Evolutionary conservation across 2,797 vertebrate species (phyloP).

Genomic region (Parambassis ranga): DNA sequence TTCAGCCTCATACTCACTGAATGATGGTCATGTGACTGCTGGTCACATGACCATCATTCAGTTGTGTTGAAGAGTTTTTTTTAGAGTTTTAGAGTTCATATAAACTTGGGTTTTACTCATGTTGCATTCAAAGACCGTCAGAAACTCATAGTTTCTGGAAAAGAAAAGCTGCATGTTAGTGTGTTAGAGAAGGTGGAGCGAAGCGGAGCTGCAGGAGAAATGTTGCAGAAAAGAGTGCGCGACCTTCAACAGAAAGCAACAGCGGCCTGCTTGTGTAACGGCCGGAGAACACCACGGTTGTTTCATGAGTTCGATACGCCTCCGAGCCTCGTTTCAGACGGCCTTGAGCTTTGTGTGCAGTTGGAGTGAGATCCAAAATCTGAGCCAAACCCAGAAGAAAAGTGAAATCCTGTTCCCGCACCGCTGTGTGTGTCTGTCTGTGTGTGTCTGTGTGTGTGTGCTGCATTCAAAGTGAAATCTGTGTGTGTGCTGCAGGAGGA

Average conservation of each 20-base stretch:
- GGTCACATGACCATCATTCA: no score
- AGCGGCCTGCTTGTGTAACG: slow-evolving; percentile 37
- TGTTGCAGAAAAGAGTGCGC: slow-evolving; percentile 8
- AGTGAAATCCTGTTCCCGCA: slow-evolving; percentile 42
- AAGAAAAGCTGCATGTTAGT: no score
- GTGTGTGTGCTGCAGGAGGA: slow-evolving; percentile 87
- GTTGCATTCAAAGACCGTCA: no score
- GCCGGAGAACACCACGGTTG: slow-evolving; percentile 13
- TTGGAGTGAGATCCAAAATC: slow-evolving; percentile 35
- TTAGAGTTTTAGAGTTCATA: no score
- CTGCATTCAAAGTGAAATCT: slow-evolving; percentile 38
- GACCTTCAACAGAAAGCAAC: slow-evolving; percentile 10
- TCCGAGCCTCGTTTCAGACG: slow-evolving; percentile 25
- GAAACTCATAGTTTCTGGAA: no score
- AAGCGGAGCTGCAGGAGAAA: background rate
- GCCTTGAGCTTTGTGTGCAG: slow-evolving; percentile 49
- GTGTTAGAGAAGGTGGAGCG: background rate
- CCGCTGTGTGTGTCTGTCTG: slow-evolving; percentile 16
- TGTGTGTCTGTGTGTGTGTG: slow-evolving; percentile 32
- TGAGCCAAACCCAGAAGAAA: slow-evolving; percentile 49
- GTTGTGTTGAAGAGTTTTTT: no score
- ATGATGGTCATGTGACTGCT: no score
- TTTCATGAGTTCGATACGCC: slow-evolving; percentile 26
- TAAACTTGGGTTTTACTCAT: no score
- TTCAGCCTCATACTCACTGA: no score